Percentiles rank a stretch among this genome's conserved stretches.
Conservation (phyloP, 2,888 invertebrate genomes). For the Unio delphinus region DNA sequence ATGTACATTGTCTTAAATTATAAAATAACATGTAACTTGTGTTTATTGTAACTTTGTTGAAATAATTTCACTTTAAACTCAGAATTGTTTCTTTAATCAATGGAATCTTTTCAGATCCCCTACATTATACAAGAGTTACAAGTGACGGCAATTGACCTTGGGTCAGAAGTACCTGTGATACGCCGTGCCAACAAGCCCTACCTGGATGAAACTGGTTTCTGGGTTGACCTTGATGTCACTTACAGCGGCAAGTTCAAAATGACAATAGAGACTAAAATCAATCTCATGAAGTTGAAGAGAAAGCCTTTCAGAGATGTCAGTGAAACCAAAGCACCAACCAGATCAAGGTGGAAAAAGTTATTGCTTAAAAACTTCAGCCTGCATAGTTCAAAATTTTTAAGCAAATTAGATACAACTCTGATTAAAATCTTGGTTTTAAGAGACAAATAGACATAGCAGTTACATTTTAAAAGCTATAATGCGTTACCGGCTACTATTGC, state of each 20-base stretch:
- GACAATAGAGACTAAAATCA: slow-evolving; percentile 90
- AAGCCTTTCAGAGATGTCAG: slow-evolving; percentile 1
- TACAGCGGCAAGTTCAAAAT: slow-evolving; percentile 83
- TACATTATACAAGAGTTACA: slow-evolving; percentile 89
- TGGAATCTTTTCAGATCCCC: slow-evolving; percentile 75
- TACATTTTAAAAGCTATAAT: no score
- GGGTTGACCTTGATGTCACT: slow-evolving; percentile 87
- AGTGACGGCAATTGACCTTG: slow-evolving; percentile 83
- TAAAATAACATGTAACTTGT: not conserved
- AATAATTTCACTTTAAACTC: not conserved
- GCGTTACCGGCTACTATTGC: no score
- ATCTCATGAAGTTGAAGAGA: slow-evolving; percentile 80
- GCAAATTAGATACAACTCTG: no score
- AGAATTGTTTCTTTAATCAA: not conserved
- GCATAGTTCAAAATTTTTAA: no score
- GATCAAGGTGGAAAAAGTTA: no score
- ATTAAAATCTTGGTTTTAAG: no score
- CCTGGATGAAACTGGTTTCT: slow-evolving; percentile 86
- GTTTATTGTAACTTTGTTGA: not conserved
- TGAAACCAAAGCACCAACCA: not conserved
- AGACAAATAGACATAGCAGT: no score
- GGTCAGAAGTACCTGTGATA: slow-evolving; percentile 71
- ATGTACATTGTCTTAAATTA: not conserved
- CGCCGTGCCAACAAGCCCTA: slow-evolving; percentile 74
- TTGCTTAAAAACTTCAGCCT: no score